Conservation (phyloP, 2,797 vertebrate genomes). For the Nothura maculosa region DNA sequence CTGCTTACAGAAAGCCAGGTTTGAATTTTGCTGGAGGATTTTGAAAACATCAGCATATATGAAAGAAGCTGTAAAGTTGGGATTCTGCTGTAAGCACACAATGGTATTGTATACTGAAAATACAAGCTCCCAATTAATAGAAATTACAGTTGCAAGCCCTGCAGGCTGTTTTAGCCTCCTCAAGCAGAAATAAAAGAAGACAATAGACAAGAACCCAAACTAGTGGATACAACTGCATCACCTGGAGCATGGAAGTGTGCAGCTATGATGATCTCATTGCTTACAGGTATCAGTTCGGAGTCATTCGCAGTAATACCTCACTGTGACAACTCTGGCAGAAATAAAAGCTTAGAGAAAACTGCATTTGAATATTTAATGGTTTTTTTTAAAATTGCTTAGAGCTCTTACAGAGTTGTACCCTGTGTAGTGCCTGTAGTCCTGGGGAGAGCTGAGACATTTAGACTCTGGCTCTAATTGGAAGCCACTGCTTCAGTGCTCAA, state of each 20-base stretch:
- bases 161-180: neutral
- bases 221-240: neutral
- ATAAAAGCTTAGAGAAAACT: slow-evolving; percentile 44
- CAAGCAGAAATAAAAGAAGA: neutral
- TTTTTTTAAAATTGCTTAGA: neutral
- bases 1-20: neutral
- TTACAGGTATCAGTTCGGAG: neutral
- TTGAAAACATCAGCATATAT: neutral
- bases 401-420: neutral
- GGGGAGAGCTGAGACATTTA: slow-evolving; percentile 1
- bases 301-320: neutral
- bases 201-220: neutral
- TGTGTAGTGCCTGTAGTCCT: neutral
- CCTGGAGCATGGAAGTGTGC: neutral
- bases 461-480: neutral
- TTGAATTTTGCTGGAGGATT: neutral
- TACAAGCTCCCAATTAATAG: neutral
- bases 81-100: neutral
- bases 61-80: neutral
- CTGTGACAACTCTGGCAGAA: slow-evolving; percentile 10
- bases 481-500: neutral
- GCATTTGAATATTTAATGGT: slow-evolving; percentile 47
- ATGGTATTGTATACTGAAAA: neutral
- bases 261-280: neutral
- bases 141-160: neutral